Base-by-base conservation (phyloP, 2,888 invertebrate species). In the Scaptomyza reducta region DNA sequence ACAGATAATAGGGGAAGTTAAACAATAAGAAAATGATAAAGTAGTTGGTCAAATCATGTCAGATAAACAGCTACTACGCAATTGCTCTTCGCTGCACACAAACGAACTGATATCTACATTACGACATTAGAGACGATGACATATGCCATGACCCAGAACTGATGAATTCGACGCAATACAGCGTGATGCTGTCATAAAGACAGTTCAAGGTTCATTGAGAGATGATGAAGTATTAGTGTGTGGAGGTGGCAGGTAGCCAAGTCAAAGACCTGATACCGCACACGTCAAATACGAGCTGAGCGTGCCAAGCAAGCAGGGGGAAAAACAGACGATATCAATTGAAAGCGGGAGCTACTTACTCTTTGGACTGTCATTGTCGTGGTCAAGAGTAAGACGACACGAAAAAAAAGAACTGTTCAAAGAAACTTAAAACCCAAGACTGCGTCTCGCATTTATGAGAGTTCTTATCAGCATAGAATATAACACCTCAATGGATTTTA, bases 181-280 rank as follows among this genome's bases (percentile, higher is more conserved):
- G 16, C 18, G 13, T 54, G 57, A 45, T 54, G 71, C 53, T 56
- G 53, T 13, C 33, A 33, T 18, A 10, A 3, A 7, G 7, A 13
- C n/a, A 13, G 33, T 33, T 33, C 18, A 16, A 50, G 65, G 33
- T 77, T 73, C 72, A 77, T 77, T 72, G 74, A 73, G 56, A 50
- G 50, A 50, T 40, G 50, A 40, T 22, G 49, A 35, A 22, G 47
- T 47, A 31, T 35, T 58, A 33, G 33, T 33, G 11, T 16, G 46
- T 13, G 0, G 27, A 16, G 29, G 9, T 29, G 65, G 60, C 82
- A 74, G 77, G 74, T 67, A 79, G 76, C 79, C 71, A 63, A 59
- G 79, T 75, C 79, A 82, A 81, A 86, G 88, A 79, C 69, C 64
- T 81, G 89, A 88, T 88, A 88, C 86, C 62, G 87, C 81, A 88